phyloP scores from a whole-genome alignment of 2,888 invertebrate genomes.

The Cephus spinipes region DNA sequence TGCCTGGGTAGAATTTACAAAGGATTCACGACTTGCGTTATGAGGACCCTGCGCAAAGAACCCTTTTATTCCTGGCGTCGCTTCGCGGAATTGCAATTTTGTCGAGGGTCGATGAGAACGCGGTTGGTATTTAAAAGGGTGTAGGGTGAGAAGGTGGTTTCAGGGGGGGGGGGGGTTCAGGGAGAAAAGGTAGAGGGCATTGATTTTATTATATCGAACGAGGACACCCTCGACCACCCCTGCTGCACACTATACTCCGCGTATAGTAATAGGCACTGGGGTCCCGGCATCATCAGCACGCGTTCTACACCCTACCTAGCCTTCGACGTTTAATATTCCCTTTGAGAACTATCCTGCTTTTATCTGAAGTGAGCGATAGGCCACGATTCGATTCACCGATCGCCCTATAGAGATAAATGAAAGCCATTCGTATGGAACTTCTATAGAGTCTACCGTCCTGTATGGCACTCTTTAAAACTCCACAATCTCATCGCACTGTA shows the following conservation, averaged over 20 bases:
- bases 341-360: not conserved
- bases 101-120: not conserved
- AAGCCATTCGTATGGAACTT: not conserved
- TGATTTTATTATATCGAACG: not conserved
- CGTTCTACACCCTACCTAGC: not conserved
- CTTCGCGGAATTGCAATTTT: not conserved
- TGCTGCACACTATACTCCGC: not conserved
- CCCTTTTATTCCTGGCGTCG: not conserved
- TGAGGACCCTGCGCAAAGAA: not conserved
- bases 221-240: not conserved
- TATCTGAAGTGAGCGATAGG: not conserved
- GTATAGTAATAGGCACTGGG: not conserved
- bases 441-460: not conserved
- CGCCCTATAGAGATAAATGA: slow-evolving; percentile 1
- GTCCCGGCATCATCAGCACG: not conserved
- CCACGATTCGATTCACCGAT: slow-evolving; percentile 3
- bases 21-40: not conserved
- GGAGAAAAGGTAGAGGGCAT: not conserved
- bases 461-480: not conserved
- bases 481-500: not conserved
- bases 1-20: not conserved
- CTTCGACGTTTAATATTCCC: not conserved
- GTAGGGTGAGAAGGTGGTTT: not conserved
- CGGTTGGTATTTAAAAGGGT: not conserved
- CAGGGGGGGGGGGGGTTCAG: not conserved